A percentile compares a stretch with the other conserved stretches of the same genome.
Conservation (phyloP, 1,140 invertebrate species). For the Eumaeus atala region DNA sequence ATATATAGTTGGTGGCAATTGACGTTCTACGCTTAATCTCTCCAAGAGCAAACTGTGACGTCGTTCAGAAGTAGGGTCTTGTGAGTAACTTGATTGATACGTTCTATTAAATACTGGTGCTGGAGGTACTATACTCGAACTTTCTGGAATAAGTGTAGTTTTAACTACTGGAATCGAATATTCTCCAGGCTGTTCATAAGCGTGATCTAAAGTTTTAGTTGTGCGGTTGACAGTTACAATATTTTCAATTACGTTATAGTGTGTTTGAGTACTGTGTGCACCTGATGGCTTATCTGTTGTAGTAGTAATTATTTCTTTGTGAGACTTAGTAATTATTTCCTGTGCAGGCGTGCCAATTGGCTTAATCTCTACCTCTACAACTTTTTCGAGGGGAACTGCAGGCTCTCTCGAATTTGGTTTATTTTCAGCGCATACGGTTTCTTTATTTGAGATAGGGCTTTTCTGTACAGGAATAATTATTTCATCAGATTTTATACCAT, state of each 20-base stretch:
- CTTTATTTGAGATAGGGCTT: constrained; percentile 5
- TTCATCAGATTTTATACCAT: neutral
- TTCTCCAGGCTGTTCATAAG: constrained; percentile 50
- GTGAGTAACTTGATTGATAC: constrained; percentile 44
- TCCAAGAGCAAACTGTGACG: constrained; percentile 60
- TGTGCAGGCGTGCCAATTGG: constrained; percentile 45
- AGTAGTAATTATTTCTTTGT: constrained; percentile 63
- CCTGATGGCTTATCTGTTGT: constrained; percentile 38
- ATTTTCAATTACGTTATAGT: constrained; percentile 61
- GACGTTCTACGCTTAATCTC: constrained; percentile 56
- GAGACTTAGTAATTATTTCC: constrained; percentile 53
- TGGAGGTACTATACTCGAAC: constrained; percentile 42
- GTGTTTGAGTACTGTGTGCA: constrained; percentile 53
- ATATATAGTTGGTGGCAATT: constrained; percentile 50
- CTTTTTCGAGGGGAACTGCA: constrained; percentile 58
- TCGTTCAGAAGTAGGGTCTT: constrained; percentile 50
- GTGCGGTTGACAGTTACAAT: constrained; percentile 60
- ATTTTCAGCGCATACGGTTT: constrained; percentile 36
- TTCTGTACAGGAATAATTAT: constrained; percentile 9
- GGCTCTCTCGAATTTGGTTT: constrained; percentile 38
- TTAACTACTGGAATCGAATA: constrained; percentile 45
- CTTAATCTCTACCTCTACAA: constrained; percentile 66
- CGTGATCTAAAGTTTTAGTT: constrained; percentile 56
- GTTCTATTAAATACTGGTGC: constrained; percentile 34
- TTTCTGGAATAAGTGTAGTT: constrained; percentile 50